Percentiles rank a stretch among this genome's conserved stretches.
These are phyloP conservation scores for Aphis gossypii DNA, from an alignment of 1,140 invertebrate genomes.

Conservation along the genomic window DNA sequence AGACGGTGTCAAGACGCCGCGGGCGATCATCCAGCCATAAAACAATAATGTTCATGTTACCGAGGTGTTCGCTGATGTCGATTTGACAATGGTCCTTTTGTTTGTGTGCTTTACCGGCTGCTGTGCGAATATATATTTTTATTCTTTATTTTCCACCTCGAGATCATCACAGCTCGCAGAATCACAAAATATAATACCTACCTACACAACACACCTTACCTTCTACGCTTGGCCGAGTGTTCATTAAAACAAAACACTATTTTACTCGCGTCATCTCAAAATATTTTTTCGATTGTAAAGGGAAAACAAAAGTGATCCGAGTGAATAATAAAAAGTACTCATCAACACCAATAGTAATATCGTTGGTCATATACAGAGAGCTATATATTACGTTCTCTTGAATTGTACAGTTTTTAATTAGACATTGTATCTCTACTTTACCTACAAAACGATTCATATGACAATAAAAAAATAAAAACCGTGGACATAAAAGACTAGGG, in stretches of 20 bases:
- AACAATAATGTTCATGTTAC: constrained; percentile 37
- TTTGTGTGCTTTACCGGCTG: constrained; percentile 24
- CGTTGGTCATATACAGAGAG: not conserved
- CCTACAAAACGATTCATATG: not conserved
- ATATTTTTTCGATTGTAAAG: not conserved
- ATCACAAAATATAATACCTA: not conserved
- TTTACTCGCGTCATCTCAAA: not conserved
- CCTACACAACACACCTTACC: not conserved
- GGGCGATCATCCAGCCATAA: constrained; percentile 37
- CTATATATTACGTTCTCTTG: not conserved
- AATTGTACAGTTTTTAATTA: constrained; percentile 2
- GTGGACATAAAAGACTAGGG: not conserved
- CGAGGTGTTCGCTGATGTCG: constrained; percentile 14
- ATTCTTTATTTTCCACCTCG: not conserved
- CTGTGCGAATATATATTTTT: constrained; percentile 14
- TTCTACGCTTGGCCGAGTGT: not conserved
- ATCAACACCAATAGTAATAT: not conserved
- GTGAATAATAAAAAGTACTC: not conserved
- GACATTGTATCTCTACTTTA: not conserved
- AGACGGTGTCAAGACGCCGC: constrained; percentile 33
- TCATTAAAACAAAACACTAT: constrained; percentile 9
- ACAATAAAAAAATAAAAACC: not conserved
- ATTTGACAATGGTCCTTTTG: constrained; percentile 39
- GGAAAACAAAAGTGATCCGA: not conserved
- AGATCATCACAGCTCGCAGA: not conserved